Evolutionary conservation across 2,113 vertebrate species (phyloP), one percentile per base, ranked within the genome.

Genomic region (Heterochromis multidens): DNA sequence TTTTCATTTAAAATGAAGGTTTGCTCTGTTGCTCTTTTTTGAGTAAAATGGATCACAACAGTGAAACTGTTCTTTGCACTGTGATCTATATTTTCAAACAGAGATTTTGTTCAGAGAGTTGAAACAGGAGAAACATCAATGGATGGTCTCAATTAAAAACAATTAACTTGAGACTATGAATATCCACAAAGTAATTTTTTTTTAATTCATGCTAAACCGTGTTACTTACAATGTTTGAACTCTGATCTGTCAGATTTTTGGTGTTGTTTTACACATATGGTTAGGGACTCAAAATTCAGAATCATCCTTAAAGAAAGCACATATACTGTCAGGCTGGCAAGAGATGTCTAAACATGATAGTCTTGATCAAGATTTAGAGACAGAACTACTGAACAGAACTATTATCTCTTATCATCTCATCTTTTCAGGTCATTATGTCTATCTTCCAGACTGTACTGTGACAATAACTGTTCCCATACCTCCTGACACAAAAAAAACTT

Each of bases 401-500:
- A n/a, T n/a, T n/a, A n/a, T n/a, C n/a, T n/a, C n/a, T n/a, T n/a
- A n/a, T n/a, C n/a, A n/a, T n/a, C n/a, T n/a, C n/a, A n/a, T n/a
- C n/a, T n/a, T n/a, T n/a, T n/a, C n/a, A n/a, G n/a, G n/a, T n/a
- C n/a, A n/a, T n/a, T n/a, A n/a, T n/a, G n/a, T n/a, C n/a, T n/a
- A n/a, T n/a, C n/a, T n/a, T 40, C 13, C 27, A 56, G 52, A 56
- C 17, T 37, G 31, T 37, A 56, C 31, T 37, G 17, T 82, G 33
- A n/a, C 70, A 56, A 61, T 85, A 60, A 76, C 23, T 35, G n/a
- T 56, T 76, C 27, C 27, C 4, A 7, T 72, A 19, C 62, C 29
- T 65, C 40, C 21, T 82, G 81, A 84, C 82, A 82, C 67, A 43
- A 87, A 84, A n/a, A 80, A 79, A 74, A 54, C 60, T 82, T 83